Base-by-base conservation (phyloP, 2,797 vertebrate species). In the Anas capensis region DNA sequence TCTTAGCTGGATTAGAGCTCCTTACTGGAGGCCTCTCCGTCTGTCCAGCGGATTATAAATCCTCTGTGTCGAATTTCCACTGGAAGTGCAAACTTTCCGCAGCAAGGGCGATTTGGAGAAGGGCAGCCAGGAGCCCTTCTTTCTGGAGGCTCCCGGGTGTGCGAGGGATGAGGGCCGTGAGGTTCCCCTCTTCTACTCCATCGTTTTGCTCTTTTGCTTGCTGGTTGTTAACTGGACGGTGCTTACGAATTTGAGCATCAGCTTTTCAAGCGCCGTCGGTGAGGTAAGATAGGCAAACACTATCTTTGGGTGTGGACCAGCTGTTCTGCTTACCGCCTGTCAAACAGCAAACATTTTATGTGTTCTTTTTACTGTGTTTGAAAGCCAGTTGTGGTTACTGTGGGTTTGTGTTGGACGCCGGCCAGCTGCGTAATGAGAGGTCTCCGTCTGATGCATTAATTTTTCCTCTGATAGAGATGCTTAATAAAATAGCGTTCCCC, bases 371-470 rank as follows among this genome's bases (percentile, higher is more conserved):
- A n/a, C 51, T 36, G 8, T 33, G 27, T 58, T 93, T 14, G 69
- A 84, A 89, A 93, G 87, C 49, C 75, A 36, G 36, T 36, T 75
- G 80, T 83, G 72, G 66, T 92, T 80, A 19, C 11, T 91, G 65
- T 79, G 83, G 78, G 62, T 85, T 93, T 8, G 2, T 17, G 27
- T 11, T 94, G 96, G 72, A 24, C 20, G 57, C 49, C 0, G 0
- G 40, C 75, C 78, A 85, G 54, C 29, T 80, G 84, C 12, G 18
- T 57, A 60, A 60, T 36, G 78, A 92, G 82, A 58, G 27, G 5
- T 76, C 61, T 96, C 57, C 40, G 36, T 89, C 40, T 21, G 20
- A 36, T 72, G 58, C 31, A 21, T 64, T 77, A 16, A 60, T 68
- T 93, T 89, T 83, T 73, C 31, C 57, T 79, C 58, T 56, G 42